Conservation (phyloP, 2,888 invertebrate species). For the Cacoxenus indagator region DNA sequence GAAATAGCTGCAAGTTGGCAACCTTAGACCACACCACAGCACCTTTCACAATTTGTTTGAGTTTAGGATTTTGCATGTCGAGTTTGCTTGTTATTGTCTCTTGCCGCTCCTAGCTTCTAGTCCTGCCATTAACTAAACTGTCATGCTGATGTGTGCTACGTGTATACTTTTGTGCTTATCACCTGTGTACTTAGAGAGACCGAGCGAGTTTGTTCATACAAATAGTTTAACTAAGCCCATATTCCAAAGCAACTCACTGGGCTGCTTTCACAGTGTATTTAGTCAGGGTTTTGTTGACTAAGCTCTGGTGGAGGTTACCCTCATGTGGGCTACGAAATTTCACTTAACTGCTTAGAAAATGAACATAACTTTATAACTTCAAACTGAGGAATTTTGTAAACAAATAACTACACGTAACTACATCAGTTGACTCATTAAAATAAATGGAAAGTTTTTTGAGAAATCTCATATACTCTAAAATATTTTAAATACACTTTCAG, state of each 20-base stretch:
- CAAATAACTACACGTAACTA: no score
- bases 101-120: conserved; percentile 13
- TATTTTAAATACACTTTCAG: no score
- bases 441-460: neutral
- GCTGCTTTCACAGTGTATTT: no score
- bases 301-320: neutral
- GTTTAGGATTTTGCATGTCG: conserved; percentile 32
- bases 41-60: conserved; percentile 23
- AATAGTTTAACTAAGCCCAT: no score
- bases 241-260: no score
- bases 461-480: no score
- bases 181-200: no score
- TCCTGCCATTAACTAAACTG: no score
- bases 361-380: neutral
- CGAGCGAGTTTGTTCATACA: no score
- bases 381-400: neutral
- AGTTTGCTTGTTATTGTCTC: conserved; percentile 31
- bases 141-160: no score
- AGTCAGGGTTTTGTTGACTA: conserved; percentile 23
- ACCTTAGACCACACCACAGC: conserved; percentile 16
- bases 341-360: conserved; percentile 18
- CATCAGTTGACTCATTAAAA: neutral
- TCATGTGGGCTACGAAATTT: conserved; percentile 12
- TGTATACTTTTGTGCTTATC: no score
- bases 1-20: conserved; percentile 8